These are phyloP conservation scores for Bradysia coprophila DNA, from an alignment of 1,140 invertebrate genomes.

Conservation along the genomic window DNA sequence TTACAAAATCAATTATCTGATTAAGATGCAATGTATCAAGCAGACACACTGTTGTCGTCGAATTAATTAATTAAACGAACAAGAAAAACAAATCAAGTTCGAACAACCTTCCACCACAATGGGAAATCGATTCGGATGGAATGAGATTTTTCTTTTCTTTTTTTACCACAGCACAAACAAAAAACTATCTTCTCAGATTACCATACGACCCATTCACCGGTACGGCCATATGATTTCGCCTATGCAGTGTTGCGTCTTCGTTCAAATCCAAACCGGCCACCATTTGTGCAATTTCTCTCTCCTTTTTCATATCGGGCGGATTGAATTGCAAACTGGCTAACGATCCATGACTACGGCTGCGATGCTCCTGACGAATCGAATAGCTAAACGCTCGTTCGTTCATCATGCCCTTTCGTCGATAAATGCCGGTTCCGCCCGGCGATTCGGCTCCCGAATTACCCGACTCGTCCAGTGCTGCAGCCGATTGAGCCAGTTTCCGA, in stretches of 20 bases:
- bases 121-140: no score
- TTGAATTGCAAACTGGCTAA: conserved; percentile 71
- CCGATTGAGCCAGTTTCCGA: conserved; percentile 29
- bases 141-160: no score
- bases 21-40: no score
- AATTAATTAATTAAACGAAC: no score
- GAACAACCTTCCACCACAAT: no score
- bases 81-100: no score
- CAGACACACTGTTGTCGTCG: no score
- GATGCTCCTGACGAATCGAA: conserved; percentile 81
- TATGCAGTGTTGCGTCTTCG: conserved; percentile 30
- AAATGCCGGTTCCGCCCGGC: conserved; percentile 69
- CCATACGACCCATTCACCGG: neutral
- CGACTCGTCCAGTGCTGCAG: conserved; percentile 32
- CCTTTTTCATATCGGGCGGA: conserved; percentile 66
- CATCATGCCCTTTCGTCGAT: conserved; percentile 75
- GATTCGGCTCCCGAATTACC: conserved; percentile 49
- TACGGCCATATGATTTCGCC: neutral
- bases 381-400: conserved; percentile 89
- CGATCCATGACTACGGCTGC: conserved; percentile 75
- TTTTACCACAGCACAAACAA: no score
- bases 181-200: neutral
- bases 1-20: no score
- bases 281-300: conserved; percentile 79
- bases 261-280: conserved; percentile 70